Conservation (phyloP, 2,797 vertebrate species). For the Spizella passerina region DNA sequence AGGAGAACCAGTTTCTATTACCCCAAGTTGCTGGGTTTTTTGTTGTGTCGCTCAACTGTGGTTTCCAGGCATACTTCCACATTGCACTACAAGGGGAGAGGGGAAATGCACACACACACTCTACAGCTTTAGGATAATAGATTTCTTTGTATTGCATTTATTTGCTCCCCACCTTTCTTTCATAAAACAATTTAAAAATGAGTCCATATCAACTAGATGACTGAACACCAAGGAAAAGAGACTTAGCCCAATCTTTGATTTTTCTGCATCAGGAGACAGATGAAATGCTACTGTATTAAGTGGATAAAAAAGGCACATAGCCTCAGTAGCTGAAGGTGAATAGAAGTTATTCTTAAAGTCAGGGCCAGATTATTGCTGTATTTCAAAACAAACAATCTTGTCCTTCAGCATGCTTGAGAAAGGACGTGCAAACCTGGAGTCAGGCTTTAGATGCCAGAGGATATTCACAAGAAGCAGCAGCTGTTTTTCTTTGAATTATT, state of each 20-base stretch:
- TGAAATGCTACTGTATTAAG: neutral
- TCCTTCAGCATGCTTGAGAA: neutral
- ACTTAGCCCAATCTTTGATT: neutral
- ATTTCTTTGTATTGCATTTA: neutral
- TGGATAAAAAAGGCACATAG: neutral
- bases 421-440: neutral
- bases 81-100: neutral
- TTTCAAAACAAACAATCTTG: neutral
- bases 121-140: neutral
- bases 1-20: neutral
- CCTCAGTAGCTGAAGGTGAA: neutral
- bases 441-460: neutral
- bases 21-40: neutral
- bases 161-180: neutral
- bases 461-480: neutral
- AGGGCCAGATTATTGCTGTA: neutral
- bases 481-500: neutral
- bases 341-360: neutral
- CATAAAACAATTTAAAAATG: neutral
- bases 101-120: neutral
- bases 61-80: neutral
- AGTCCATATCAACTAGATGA: neutral
- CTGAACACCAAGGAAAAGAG: neutral
- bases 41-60: rapidly evolving
- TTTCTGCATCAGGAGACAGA: neutral